A percentile compares a stretch with the other conserved stretches of the same genome.
These are phyloP conservation scores for Ophion ellenae DNA, from an alignment of 2,888 invertebrate genomes.

Conservation along the genomic window DNA sequence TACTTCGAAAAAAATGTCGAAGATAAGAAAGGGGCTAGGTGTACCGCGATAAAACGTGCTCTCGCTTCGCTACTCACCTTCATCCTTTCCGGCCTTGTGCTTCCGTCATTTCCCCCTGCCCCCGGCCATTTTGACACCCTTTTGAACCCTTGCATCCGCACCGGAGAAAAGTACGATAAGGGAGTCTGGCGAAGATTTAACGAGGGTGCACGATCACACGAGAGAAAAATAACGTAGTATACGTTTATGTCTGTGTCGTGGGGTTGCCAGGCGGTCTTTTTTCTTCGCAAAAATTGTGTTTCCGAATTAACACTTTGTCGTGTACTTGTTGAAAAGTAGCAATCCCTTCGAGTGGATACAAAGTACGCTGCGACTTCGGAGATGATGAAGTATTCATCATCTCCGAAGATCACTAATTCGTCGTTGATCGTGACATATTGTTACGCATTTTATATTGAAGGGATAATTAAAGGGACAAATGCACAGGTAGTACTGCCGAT, in stretches of 20 bases:
- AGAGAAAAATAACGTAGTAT: not conserved
- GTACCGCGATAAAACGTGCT: constrained; percentile 56
- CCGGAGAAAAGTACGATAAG: constrained; percentile 55
- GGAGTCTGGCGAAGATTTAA: constrained; percentile 40
- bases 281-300: not conserved
- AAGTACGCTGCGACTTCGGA: not conserved
- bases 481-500: not conserved
- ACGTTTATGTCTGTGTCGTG: not conserved
- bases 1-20: constrained; percentile 57
- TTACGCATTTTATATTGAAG: not conserved
- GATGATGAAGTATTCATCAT: not conserved
- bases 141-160: constrained; percentile 55
- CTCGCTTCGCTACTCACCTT: constrained; percentile 36
- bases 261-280: not conserved
- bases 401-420: no score
- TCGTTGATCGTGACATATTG: not conserved
- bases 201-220: constrained; percentile 46
- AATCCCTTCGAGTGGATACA: not conserved
- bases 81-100: constrained; percentile 22
- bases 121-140: constrained; percentile 16
- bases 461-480: constrained; percentile 4
- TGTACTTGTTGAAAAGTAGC: not conserved
- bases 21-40: constrained; percentile 62
- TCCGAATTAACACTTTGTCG: not conserved
- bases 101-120: constrained; percentile 22